phyloP scores from a whole-genome alignment of 2,888 invertebrate genomes.

The Cylindroiulus punctatus region DNA sequence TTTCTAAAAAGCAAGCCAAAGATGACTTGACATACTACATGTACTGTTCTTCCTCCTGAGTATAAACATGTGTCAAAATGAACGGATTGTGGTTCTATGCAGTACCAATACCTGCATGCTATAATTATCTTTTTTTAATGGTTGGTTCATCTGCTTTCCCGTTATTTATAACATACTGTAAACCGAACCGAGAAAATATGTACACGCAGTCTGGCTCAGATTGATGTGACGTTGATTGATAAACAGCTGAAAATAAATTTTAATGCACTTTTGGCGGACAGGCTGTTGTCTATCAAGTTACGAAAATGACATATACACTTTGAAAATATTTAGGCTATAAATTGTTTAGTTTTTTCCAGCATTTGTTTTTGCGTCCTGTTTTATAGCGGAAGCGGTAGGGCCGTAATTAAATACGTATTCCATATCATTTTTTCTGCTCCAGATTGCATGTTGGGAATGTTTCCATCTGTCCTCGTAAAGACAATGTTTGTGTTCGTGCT shows the following conservation, averaged over 20 bases:
- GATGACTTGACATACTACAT: too few relatives aligned
- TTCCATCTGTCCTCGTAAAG: neutral
- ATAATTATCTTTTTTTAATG: neutral
- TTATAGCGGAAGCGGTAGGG: neutral
- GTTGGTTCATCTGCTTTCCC: neutral
- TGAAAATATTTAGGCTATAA: neutral
- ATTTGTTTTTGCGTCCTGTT: neutral
- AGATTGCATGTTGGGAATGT: neutral
- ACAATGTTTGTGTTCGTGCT: slow-evolving; percentile 16
- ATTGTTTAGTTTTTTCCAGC: neutral
- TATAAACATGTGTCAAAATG: neutral
- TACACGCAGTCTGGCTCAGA: neutral
- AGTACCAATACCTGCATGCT: neutral
- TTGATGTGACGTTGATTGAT: slow-evolving; percentile 12
- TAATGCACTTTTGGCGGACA: neutral
- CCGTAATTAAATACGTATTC: neutral
- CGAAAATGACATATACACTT: neutral
- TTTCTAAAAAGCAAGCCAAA: too few relatives aligned
- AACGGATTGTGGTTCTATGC: too few relatives aligned
- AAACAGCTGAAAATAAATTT: slow-evolving; percentile 18
- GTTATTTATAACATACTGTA: neutral
- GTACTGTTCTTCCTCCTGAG: too few relatives aligned
- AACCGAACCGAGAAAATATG: neutral
- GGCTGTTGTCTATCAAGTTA: neutral
- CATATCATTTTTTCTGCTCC: neutral